These are phyloP conservation scores for Eumacrocentrus americanus DNA, from an alignment of 2,888 invertebrate genomes.

Conservation along the genomic window DNA sequence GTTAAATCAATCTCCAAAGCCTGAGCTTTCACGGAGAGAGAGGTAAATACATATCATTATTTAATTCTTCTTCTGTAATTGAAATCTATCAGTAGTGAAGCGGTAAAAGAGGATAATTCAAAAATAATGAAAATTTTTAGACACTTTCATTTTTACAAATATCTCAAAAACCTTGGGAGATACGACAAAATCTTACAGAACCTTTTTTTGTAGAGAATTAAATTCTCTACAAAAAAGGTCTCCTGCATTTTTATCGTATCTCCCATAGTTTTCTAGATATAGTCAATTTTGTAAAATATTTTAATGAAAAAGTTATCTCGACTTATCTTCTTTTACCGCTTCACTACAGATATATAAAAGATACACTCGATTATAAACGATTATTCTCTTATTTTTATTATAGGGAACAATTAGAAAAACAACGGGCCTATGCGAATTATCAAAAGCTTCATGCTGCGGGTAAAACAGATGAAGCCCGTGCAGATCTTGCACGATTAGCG, in stretches of 20 bases:
- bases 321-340: too few relatives aligned
- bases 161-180: background rate
- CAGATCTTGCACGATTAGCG: constrained; percentile 92
- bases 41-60: constrained; percentile 55
- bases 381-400: background rate
- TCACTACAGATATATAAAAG: background rate
- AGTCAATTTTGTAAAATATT: too few relatives aligned
- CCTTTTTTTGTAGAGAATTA: background rate
- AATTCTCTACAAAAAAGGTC: too few relatives aligned
- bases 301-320: too few relatives aligned
- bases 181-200: background rate
- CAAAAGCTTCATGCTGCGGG: constrained; percentile 93
- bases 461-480: constrained; percentile 93
- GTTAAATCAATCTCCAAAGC: constrained; percentile 65
- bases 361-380: background rate
- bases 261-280: too few relatives aligned
- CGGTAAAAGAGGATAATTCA: too few relatives aligned
- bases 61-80: background rate
- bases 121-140: background rate
- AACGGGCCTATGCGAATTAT: constrained; percentile 87
- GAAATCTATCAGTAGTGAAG: too few relatives aligned
- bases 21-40: constrained; percentile 80
- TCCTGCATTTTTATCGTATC: too few relatives aligned
- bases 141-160: too few relatives aligned
- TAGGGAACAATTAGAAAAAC: constrained; percentile 91